Evolutionary conservation across 2,113 vertebrate species (phyloP).

Genomic region (Crotalus viridis): DNA sequence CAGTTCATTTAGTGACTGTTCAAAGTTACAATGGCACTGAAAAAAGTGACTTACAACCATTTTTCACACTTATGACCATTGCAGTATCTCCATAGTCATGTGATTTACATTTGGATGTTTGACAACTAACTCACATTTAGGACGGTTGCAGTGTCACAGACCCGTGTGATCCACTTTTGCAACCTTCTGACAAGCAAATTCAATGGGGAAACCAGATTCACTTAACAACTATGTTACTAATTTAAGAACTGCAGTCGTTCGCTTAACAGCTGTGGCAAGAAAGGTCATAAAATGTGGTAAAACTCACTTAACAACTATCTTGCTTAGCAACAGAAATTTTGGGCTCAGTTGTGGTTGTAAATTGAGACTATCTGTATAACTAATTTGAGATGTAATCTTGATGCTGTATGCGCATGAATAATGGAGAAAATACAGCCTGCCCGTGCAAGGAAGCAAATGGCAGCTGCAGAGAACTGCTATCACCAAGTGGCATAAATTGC

Average conservation of each 20-base stretch:
- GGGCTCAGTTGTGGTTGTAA: neutral
- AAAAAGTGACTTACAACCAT: too few relatives aligned
- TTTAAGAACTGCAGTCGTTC: too few relatives aligned
- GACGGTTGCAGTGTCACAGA: neutral
- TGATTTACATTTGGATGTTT: neutral
- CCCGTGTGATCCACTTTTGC: neutral
- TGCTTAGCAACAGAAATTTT: neutral
- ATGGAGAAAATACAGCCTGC: neutral
- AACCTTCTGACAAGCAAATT: neutral
- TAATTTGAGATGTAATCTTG: neutral
- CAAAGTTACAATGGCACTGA: too few relatives aligned
- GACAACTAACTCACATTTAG: neutral
- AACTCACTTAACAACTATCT: neutral
- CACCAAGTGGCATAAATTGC: neutral
- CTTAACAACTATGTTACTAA: neutral
- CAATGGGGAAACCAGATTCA: neutral
- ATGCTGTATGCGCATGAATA: neutral
- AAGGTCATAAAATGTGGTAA: neutral
- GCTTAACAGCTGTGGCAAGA: neutral
- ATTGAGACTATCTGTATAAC: neutral
- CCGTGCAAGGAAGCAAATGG: neutral
- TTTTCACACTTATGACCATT: too few relatives aligned
- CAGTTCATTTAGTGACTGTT: neutral
- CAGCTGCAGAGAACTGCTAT: neutral
- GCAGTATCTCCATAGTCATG: too few relatives aligned